A percentile compares a stretch with the other conserved stretches of the same genome.
Conservation (phyloP, 2,797 vertebrate genomes). For the Sebastes taczanowskii region DNA sequence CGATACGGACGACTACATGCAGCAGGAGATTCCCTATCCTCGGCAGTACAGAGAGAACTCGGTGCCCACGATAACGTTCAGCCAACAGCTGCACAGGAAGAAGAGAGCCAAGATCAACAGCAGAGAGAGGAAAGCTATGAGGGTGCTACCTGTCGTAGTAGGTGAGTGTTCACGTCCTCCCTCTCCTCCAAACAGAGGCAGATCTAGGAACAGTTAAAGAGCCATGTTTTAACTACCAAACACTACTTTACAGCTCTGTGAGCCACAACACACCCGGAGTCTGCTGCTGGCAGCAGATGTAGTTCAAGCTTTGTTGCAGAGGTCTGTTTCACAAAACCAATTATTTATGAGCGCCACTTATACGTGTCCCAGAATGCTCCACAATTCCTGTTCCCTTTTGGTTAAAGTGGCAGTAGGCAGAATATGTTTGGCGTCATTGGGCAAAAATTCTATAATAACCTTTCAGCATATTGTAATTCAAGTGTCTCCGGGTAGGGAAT, state of each 20-base stretch:
- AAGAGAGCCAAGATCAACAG: slow-evolving; percentile 88
- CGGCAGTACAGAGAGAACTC: slow-evolving; percentile 81
- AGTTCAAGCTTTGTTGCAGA: background rate
- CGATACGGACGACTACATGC: slow-evolving; percentile 71
- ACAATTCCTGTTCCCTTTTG: too few relatives aligned
- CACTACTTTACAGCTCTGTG: background rate
- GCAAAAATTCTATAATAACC: too few relatives aligned
- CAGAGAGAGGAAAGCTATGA: slow-evolving; percentile 93
- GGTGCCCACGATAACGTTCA: slow-evolving; percentile 79
- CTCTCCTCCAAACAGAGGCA: background rate
- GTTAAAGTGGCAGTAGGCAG: too few relatives aligned
- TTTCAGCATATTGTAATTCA: too few relatives aligned
- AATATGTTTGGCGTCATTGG: too few relatives aligned
- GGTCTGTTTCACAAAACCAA: background rate
- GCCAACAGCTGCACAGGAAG: slow-evolving; percentile 50
- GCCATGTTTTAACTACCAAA: background rate
- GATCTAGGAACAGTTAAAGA: background rate
- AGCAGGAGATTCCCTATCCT: slow-evolving; percentile 74
- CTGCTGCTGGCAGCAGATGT: background rate
- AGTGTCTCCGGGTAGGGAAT: too few relatives aligned
- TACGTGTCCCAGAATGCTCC: too few relatives aligned
- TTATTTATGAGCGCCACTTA: background rate
- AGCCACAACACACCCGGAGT: background rate
- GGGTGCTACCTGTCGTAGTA: slow-evolving; percentile 90
- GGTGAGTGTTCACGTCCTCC: slow-evolving; percentile 80